Base-by-base conservation (phyloP, 1,140 invertebrate species). In the Himalopsyche phryganea region DNA sequence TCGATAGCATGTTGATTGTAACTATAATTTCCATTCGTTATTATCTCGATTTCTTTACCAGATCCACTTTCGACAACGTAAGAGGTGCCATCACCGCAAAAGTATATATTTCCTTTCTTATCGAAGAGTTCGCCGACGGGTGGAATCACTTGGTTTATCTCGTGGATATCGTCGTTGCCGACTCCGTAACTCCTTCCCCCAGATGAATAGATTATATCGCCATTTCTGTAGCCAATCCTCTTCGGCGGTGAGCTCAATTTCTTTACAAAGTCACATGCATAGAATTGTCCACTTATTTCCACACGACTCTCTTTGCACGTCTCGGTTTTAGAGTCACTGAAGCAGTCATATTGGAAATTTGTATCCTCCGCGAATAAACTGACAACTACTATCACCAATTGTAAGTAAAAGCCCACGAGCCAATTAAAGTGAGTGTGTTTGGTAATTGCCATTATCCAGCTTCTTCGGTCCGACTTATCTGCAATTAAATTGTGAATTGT, bases 91-190 rank as follows among this genome's bases (percentile, higher is more conserved):
- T 45, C 50, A 9, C 50, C 50, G 6, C 38, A 0, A 11, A 42
- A 53, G 23, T 53, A 53, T 18, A 42, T 53, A 23, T 53, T 53
- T 1, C 50, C 50, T 20, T 45, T 38, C n/a, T 53, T 45, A 23
- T 53, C 50, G 1, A 53, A n/a, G 19, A 44, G 19, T 33, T 53
- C 40, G 7, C 23, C 20, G 14, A 13, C 10, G 9, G 50, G 50
- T 1, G 50, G 50, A 19, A 53, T 53, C 0, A 33, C 13, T 10
- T 28, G 42, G n/a, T 42, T 44, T n/a, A 53, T 18, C 2, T 7
- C 7, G 0, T 53, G 11, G 3, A n/a, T 6, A 17, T 44, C 6
- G 5, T 13, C 6, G 5, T n/a, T 44, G 6, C 3, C 14, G 6
- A 53, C 32, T 11, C 7, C 19, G 17, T 53, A 45, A 44, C 38